Evolutionary conservation across 2,113 vertebrate genomes (phyloP), one percentile per base, ranked within the genome.

Genomic region (Onychorhynchus coronatus): DNA sequence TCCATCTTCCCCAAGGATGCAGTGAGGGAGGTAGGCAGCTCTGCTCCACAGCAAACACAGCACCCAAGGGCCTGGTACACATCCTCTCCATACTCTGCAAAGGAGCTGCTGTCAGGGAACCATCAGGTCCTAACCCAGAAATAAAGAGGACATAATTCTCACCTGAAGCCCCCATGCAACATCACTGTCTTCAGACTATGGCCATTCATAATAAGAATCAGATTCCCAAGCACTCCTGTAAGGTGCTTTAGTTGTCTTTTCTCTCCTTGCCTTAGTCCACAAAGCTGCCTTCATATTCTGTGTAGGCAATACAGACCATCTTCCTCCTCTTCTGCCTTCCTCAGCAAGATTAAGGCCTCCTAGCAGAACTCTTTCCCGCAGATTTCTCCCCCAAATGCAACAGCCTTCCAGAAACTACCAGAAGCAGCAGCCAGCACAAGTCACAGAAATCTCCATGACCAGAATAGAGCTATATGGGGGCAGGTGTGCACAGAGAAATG

Each of bases 1-100:
- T 84, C 31, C 37, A 46, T 81, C 21, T 53, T 47, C 35, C 33
- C 33, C 6, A 53, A 28, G 25, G 22, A 42, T 41, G 23, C 8
- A n/a, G 25, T 0, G 1, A 31, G 14, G 31, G 15, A 87, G 37
- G 37, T 1, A 84, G 61, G 28, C 11, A 88, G 33, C 19, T 59
- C 39, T 46, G 19, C 21, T 75, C 39, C 50, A 37, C 22, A n/a
- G 25, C 0, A 4, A 70, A 52, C 19, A 76, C 9, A 66, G 44
- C 12, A 46, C 8, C n/a, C 20, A 50, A 2, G 4, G 41, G 42
- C 7, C 25, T 16, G 30, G 12, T 33, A 42, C 0, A 0, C 15
- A 44, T 28, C 8, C 5, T 4, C 22, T 49, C 49, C 12, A 16
- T 24, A 9, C 41, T 61, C 19, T 76, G 58, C 53, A 76, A 75